Evolutionary conservation across 2,888 invertebrate species (phyloP), one percentile per base, ranked within the genome.

Genomic region (Drosophila anomelani): DNA sequence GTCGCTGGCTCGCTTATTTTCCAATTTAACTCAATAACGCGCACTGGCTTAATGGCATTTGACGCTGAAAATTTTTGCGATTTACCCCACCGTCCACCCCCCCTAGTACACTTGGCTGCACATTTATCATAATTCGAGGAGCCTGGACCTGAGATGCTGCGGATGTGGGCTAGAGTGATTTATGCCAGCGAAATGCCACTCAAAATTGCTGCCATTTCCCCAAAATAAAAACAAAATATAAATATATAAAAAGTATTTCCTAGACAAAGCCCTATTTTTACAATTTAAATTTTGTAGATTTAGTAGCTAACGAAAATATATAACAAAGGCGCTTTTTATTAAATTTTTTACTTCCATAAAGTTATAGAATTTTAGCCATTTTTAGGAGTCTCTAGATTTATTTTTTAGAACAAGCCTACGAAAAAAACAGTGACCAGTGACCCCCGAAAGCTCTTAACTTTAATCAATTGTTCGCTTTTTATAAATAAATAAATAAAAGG

Each of bases 1-100:
- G 87, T 87, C 75, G 87, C 79, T 79, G 46, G 46, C 46, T 46
- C 80, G 90, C 90, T 90, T 90, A 90, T 90, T 90, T 90, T 90
- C 81, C 89, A 90, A 90, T 90, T 90, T 89, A 89, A 90, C 88
- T 90, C 88, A 90, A 90, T 90, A 89, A 88, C 83, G 81, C 78
- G 79, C 77, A 76, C 77, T 75, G 84, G 79, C 78, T 88, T 88
- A 90, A 89, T 88, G 80, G 75, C 85, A 89, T 89, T 90, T 90
- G 85, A 72, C 76, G 77, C 82, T 87, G 86, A 76, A 86, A 88
- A 86, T 86, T 38, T 34, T 86, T 81, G 79, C 82, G 79, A 82
- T 85, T 86, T 85, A 78, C 78, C 81, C 51, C 47, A 71, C 47
- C 43, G 58, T 55, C 47, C 39, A 10, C 4, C 29, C 29, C 36